These are phyloP conservation scores for Hermetia illucens DNA, from an alignment of 1,140 invertebrate genomes.

Conservation along the genomic window DNA sequence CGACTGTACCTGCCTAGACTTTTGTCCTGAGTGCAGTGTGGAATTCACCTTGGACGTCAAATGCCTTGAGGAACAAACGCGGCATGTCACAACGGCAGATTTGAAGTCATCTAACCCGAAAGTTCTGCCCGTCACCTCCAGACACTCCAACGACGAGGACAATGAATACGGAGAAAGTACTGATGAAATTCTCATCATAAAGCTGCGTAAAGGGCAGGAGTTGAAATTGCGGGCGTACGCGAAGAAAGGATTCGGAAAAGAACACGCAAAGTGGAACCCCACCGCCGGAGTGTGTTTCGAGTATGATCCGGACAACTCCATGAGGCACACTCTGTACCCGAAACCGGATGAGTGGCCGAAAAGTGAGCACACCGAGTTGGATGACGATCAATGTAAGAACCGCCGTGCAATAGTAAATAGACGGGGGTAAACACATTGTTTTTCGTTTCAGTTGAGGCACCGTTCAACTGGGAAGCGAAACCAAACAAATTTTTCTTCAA, in stretches of 20 bases:
- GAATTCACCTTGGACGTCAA: slow-evolving; percentile 96
- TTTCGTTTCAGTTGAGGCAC: slow-evolving; percentile 61
- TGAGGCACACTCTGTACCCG: slow-evolving; percentile 91
- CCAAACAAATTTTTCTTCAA: slow-evolving; percentile 97
- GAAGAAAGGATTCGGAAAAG: slow-evolving; percentile 94
- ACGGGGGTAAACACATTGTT: slow-evolving; percentile 5
- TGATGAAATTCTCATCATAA: slow-evolving; percentile 96
- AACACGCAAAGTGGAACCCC: slow-evolving; percentile 99
- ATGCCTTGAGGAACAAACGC: slow-evolving; percentile 83
- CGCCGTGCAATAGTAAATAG: neutral
- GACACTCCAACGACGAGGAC: slow-evolving; percentile 78
- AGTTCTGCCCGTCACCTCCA: slow-evolving; percentile 84
- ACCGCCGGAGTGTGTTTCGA: slow-evolving; percentile 96
- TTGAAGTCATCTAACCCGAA: slow-evolving; percentile 80
- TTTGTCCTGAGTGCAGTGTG: slow-evolving; percentile 94
- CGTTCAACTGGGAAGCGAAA: slow-evolving; percentile 84
- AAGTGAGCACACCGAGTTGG: slow-evolving; percentile 89
- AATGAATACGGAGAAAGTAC: slow-evolving; percentile 79
- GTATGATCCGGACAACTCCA: slow-evolving; percentile 97
- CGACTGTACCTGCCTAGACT: slow-evolving; percentile 94
- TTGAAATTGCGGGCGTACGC: slow-evolving; percentile 92
- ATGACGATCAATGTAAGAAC: slow-evolving; percentile 76
- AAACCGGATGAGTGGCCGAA: slow-evolving; percentile 99
- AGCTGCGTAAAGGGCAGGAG: slow-evolving; percentile 95
- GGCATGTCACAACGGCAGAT: slow-evolving; percentile 94